Conservation (phyloP, 2,888 invertebrate genomes). For the Aphodius sticticus region DNA sequence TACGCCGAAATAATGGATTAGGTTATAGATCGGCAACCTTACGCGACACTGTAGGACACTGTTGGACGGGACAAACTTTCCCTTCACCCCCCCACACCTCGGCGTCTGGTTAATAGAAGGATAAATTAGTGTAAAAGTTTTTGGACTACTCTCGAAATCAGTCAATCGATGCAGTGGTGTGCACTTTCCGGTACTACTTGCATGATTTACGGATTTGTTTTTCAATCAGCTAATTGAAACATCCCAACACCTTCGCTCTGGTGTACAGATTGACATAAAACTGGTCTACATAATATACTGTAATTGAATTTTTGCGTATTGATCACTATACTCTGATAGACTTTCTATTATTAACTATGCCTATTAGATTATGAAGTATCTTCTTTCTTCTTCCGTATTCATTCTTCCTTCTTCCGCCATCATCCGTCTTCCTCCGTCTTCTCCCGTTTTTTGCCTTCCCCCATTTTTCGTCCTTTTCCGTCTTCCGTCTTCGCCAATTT, state of each 20-base stretch:
- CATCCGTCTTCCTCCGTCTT: no score
- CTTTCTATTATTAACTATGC: no score
- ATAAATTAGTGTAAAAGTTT: constrained; percentile 34
- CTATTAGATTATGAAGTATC: no score
- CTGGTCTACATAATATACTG: no score
- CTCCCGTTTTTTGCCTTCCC: no score
- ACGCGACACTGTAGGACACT: constrained; percentile 10
- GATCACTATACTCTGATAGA: no score
- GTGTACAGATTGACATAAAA: no score
- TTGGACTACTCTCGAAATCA: constrained; percentile 27
- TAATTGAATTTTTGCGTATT: no score
- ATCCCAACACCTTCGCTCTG: neutral
- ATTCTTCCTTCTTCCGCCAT: no score
- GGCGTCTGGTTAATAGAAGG: constrained; percentile 27
- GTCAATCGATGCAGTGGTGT: neutral
- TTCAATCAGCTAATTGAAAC: constrained; percentile 29
- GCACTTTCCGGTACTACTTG: neutral
- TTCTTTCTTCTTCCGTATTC: no score
- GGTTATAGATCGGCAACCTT: constrained; percentile 35
- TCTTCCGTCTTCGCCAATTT: no score
- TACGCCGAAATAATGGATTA: constrained; percentile 41
- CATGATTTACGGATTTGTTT: constrained; percentile 17
- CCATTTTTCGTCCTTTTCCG: no score
- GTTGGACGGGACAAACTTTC: neutral
- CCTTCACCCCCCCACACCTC: neutral